These are phyloP conservation scores for Melinaea menophilus DNA, from an alignment of 2,888 invertebrate genomes.

Conservation along the genomic window DNA sequence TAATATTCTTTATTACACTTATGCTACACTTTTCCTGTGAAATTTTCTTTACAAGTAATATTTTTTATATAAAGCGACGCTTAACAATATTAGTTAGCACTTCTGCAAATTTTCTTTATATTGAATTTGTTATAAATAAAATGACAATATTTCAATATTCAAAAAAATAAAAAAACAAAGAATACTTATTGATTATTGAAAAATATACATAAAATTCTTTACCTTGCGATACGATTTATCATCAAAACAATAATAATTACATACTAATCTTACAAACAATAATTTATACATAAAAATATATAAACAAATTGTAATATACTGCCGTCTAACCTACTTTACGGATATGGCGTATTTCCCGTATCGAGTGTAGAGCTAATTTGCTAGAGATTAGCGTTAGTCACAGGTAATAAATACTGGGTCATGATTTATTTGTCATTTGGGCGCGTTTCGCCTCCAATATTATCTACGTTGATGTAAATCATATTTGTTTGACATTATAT, in stretches of 20 bases:
- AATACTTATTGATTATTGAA: too few relatives aligned
- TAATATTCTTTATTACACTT: background rate
- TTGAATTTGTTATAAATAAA: too few relatives aligned
- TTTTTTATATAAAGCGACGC: too few relatives aligned
- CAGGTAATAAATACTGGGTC: constrained; percentile 37
- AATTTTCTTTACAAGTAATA: too few relatives aligned
- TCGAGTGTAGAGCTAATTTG: constrained; percentile 39
- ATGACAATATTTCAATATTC: too few relatives aligned
- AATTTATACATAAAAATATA: background rate
- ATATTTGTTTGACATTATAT: constrained; percentile 20
- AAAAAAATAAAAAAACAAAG: too few relatives aligned
- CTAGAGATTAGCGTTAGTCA: constrained; percentile 41
- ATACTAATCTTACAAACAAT: background rate
- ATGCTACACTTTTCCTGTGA: too few relatives aligned
- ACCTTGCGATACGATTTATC: too few relatives aligned
- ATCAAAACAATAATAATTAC: too few relatives aligned
- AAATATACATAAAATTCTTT: too few relatives aligned
- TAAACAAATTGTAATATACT: background rate
- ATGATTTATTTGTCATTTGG: constrained; percentile 39
- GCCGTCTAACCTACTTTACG: constrained; percentile 10
- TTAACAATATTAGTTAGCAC: too few relatives aligned
- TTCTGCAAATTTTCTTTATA: too few relatives aligned
- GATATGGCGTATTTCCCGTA: constrained; percentile 32
- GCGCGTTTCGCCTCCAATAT: constrained; percentile 33
- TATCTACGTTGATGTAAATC: constrained; percentile 33